phyloP scores from a whole-genome alignment of 2,797 vertebrate species.

The Sylvilagus floridanus region DNA sequence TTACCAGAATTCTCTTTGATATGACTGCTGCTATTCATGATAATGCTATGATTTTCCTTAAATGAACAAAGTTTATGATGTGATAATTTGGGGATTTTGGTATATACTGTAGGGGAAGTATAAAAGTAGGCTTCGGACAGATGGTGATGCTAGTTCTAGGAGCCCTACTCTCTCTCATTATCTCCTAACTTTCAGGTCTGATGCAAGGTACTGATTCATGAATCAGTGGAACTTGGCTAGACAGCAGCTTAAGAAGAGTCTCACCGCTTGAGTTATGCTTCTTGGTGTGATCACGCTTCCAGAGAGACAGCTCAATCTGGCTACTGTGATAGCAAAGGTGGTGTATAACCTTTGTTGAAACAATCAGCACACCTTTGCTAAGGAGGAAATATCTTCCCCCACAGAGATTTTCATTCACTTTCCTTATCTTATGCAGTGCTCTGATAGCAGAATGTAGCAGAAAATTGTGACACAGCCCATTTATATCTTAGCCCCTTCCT shows the following conservation, averaged over 20 bases:
- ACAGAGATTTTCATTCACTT: conserved; percentile 39
- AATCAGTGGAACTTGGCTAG: conserved; percentile 28
- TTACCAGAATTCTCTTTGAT: conserved; percentile 13
- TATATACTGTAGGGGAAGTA: background rate
- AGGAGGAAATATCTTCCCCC: background rate
- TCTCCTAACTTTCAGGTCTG: conserved; percentile 55
- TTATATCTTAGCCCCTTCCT: background rate
- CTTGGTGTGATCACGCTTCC: conserved; percentile 32
- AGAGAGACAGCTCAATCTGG: conserved; percentile 40
- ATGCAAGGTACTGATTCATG: conserved; percentile 57
- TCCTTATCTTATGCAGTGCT: background rate
- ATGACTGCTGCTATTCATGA: background rate
- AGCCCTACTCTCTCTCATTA: conserved; percentile 24
- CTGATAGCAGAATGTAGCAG: background rate
- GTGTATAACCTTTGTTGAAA: conserved; percentile 36
- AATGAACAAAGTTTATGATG: conserved; percentile 30
- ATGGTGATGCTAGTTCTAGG: conserved; percentile 54
- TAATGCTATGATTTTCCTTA: conserved; percentile 23
- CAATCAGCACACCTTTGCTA: background rate
- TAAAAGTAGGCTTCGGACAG: conserved; percentile 50
- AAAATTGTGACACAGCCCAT: conserved; percentile 39
- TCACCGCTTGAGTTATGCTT: conserved; percentile 34
- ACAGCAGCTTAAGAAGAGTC: conserved; percentile 9
- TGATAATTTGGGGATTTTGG: conserved; percentile 51
- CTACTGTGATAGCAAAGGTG: conserved; percentile 24